These are phyloP conservation scores for Eupithecia dodoneata DNA, from an alignment of 2,888 invertebrate genomes.

Conservation along the genomic window DNA sequence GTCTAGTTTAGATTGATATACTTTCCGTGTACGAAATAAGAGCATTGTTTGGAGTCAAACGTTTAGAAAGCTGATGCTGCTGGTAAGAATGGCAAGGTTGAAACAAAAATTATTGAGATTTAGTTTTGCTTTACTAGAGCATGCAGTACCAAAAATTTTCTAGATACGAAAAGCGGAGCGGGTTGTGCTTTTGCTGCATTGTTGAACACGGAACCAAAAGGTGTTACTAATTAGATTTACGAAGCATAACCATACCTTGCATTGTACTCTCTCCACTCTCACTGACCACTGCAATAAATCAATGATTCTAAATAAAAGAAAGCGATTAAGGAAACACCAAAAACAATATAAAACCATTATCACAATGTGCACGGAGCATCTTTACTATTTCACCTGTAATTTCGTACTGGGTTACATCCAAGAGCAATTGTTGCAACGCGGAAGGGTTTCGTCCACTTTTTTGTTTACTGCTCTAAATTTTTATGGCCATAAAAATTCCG, in stretches of 20 bases:
- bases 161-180: background rate
- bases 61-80: background rate
- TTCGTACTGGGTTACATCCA: conserved; percentile 71
- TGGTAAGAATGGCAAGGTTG: background rate
- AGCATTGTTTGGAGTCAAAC: background rate
- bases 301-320: conserved; percentile 76
- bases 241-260: conserved; percentile 57
- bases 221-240: conserved; percentile 33
- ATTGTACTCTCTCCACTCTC: conserved; percentile 55
- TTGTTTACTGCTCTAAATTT: conserved; percentile 79
- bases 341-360: conserved; percentile 75
- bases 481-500: conserved; percentile 71
- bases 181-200: background rate
- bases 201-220: conserved; percentile 21
- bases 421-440: conserved; percentile 71
- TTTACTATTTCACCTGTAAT: conserved; percentile 82
- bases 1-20: background rate
- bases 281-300: conserved; percentile 72
- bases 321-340: conserved; percentile 68
- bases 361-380: conserved; percentile 71
- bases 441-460: conserved; percentile 72
- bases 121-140: background rate
- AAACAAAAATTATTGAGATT: background rate
- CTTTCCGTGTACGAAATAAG: background rate
- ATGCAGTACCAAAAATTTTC: background rate